These are phyloP conservation scores for Fregata magnificens DNA, from an alignment of 2,113 vertebrate genomes.

Conservation along the genomic window DNA sequence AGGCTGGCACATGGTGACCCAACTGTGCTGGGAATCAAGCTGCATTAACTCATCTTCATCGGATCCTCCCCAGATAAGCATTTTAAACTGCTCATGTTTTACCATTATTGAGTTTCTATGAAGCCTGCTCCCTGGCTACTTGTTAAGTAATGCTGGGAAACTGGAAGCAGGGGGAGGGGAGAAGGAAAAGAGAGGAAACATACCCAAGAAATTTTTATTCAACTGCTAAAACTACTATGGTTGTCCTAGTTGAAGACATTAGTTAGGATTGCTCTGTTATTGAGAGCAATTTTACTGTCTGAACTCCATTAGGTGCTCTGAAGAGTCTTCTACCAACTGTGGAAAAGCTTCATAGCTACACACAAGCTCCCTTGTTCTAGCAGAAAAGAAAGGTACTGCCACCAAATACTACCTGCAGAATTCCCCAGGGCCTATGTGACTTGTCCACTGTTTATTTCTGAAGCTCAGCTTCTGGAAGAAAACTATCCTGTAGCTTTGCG, in stretches of 20 bases:
- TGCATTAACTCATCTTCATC: background rate
- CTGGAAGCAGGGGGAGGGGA: background rate
- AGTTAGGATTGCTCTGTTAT: background rate
- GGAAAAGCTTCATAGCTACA: background rate
- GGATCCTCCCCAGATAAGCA: background rate
- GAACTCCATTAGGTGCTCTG: background rate
- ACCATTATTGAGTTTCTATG: background rate
- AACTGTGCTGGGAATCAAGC: background rate
- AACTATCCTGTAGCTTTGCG: background rate
- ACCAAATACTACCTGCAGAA: background rate
- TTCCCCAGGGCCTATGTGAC: background rate
- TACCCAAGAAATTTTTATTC: background rate
- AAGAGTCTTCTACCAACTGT: background rate
- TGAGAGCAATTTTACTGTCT: background rate
- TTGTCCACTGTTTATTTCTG: background rate
- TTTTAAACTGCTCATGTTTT: background rate
- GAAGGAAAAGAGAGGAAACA: background rate
- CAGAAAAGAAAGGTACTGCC: background rate
- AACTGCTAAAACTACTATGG: background rate
- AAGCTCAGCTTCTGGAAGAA: background rate
- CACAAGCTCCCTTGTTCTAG: background rate
- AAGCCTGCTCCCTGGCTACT: background rate
- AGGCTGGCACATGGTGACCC: background rate
- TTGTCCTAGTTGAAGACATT: background rate
- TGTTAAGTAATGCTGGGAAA: background rate